These are phyloP conservation scores for Cephus pulcher DNA, from an alignment of 2,888 invertebrate genomes.

Conservation along the genomic window DNA sequence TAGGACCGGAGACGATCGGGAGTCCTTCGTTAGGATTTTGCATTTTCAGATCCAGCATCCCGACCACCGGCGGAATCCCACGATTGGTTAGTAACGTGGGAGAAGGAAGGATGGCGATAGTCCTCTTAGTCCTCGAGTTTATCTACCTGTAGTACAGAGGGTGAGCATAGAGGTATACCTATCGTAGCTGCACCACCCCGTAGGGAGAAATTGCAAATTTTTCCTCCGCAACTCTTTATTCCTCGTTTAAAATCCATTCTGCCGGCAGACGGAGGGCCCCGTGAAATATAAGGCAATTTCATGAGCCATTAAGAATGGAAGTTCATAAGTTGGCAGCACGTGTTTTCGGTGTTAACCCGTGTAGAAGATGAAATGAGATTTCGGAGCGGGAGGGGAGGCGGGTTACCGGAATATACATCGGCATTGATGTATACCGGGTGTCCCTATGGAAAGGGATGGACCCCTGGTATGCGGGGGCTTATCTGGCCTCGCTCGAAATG, in stretches of 20 bases:
- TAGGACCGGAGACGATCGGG: neutral
- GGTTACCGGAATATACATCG: slow-evolving; percentile 16
- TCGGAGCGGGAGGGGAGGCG: slow-evolving; percentile 31
- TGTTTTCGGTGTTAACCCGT: slow-evolving; percentile 59
- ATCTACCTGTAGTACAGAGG: neutral
- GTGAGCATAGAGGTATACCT: neutral
- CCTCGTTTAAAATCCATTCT: slow-evolving; percentile 38
- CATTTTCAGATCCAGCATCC: no score
- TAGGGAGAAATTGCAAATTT: neutral
- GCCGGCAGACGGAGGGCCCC: slow-evolving; percentile 28
- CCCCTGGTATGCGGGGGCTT: slow-evolving; percentile 16
- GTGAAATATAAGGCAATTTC: slow-evolving; percentile 60
- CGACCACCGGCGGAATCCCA: neutral
- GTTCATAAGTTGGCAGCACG: slow-evolving; percentile 57
- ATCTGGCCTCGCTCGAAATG: slow-evolving; percentile 27
- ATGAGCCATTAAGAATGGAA: slow-evolving; percentile 59
- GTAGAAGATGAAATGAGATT: slow-evolving; percentile 58
- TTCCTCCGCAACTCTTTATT: slow-evolving; percentile 5
- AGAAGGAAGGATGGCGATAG: neutral
- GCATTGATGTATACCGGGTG: slow-evolving; percentile 45
- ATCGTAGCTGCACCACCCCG: neutral
- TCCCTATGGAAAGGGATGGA: slow-evolving; percentile 24
- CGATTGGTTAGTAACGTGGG: neutral
- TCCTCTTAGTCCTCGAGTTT: neutral
- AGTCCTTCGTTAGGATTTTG: neutral